Conservation (phyloP, 2,113 vertebrate genomes). For the Bettongia penicillata region DNA sequence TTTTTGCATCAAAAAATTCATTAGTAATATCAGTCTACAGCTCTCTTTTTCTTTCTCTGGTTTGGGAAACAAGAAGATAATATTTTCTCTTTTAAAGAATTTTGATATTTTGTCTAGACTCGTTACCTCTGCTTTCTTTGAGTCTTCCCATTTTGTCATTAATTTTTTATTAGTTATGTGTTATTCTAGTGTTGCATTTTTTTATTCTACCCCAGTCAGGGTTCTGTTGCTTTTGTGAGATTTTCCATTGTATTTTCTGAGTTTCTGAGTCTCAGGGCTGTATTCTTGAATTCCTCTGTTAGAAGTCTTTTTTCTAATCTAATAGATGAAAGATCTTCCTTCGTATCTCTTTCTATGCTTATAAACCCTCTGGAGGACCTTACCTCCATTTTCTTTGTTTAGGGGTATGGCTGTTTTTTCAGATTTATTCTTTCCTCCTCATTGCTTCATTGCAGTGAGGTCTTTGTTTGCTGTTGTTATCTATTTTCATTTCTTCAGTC, state of each 20-base stretch:
- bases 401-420: background rate
- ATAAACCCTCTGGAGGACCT: background rate
- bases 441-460: background rate
- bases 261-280: background rate
- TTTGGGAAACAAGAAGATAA: background rate
- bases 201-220: background rate
- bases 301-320: background rate
- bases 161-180: background rate
- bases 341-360: background rate
- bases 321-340: background rate
- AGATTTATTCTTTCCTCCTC: background rate
- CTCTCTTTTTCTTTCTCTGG: background rate
- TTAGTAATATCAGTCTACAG: background rate
- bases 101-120: background rate
- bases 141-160: background rate
- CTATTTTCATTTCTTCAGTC: background rate
- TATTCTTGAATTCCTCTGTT: background rate
- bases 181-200: background rate
- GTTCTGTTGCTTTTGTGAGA: background rate
- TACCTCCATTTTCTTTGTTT: background rate
- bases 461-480: too few species aligned
- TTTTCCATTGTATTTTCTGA: background rate
- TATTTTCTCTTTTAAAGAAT: background rate
- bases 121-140: background rate
- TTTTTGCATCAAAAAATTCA: background rate